Evolutionary conservation across 2,888 invertebrate genomes (phyloP), one percentile per base, ranked within the genome.

Genomic region (Nemoura dubitans): DNA sequence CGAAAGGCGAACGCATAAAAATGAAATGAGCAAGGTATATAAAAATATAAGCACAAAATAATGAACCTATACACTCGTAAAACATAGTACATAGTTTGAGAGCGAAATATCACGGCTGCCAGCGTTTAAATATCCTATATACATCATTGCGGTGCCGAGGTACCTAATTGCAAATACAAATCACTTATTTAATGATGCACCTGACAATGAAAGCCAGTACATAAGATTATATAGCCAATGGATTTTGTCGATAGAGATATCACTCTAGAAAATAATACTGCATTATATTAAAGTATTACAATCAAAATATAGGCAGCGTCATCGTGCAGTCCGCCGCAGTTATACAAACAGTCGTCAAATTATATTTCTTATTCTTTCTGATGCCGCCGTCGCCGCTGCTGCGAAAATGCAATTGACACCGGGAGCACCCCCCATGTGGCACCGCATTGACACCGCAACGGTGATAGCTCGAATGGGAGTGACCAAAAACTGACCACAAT

Each of bases 401-500:
- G 59, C 21, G 59, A 21, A 59, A 21, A 21, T 59, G 59, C 59
- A 59, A 59, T 59, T 16, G 59, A 59, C 59, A 14, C 59, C 59
- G 21, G 14, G 6, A 3, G 59, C 59, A 59, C 59, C 59, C 59
- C 59, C 59, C 59, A 59, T 59, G 59, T 21, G 10, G 59, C 2
- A 10, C 21, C 14, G 14, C 59, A 59, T 59, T 59, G 59, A 59
- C 59, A 59, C 21, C 59, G 21, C 21, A 10, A 3, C 26, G 76
- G 76, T 76, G 76, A 76, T 76, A 76, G 76, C 21, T 25, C 76
- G 2, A 5, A 0, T 27, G 78, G 78, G 78, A 78, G 78, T 78
- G 78, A 78, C 78, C 78, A 26, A 78, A 27, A 78, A 59, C 28
- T 28, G 78, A 78, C 78, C 78, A 78, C 78, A 78, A 26, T 78